Evolutionary conservation across 2,888 invertebrate species (phyloP).

Genomic region (Hypolimnas misippus): DNA sequence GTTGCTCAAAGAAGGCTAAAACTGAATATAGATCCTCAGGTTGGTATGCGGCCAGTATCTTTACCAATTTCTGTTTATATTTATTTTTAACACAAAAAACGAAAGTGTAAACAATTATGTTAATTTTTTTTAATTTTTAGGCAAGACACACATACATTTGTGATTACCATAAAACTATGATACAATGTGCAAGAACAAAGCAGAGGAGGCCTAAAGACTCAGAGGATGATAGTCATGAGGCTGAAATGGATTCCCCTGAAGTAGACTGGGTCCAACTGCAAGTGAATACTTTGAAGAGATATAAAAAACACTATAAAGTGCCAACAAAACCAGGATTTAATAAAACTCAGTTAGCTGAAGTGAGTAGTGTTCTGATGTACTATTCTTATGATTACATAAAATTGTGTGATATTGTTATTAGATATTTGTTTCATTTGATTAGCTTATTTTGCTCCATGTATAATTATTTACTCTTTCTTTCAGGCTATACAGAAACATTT

Average conservation of each 20-base stretch:
- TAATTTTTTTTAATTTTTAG: conserved; percentile 74
- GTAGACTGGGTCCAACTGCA: conserved; percentile 97
- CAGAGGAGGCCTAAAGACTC: conserved; percentile 94
- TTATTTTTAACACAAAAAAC: conserved; percentile 12
- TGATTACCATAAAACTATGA: conserved; percentile 97
- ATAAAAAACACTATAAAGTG: conserved; percentile 97
- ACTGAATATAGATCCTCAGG: conserved; percentile 90
- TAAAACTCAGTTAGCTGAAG: conserved; percentile 97
- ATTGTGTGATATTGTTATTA: background rate
- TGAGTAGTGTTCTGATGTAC: conserved; percentile 69
- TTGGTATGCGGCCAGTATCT: conserved; percentile 44
- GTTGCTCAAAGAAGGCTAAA: conserved; percentile 95
- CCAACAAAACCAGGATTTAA: conserved; percentile 95
- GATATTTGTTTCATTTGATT: background rate
- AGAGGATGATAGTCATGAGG: conserved; percentile 96
- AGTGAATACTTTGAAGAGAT: conserved; percentile 96
- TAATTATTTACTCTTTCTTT: conserved; percentile 59
- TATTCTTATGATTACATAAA: conserved; percentile 4
- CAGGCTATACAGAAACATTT: conserved; percentile 98
- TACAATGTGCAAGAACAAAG: conserved; percentile 97
- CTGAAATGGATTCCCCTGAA: conserved; percentile 95
- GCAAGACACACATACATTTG: conserved; percentile 98
- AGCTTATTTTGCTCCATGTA: background rate
- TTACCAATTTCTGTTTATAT: conserved; percentile 22
- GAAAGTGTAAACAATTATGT: conserved; percentile 24